Evolutionary conservation across 2,113 vertebrate genomes (phyloP), one percentile per base, ranked within the genome.

Genomic region (Toxotes chatareus): DNA sequence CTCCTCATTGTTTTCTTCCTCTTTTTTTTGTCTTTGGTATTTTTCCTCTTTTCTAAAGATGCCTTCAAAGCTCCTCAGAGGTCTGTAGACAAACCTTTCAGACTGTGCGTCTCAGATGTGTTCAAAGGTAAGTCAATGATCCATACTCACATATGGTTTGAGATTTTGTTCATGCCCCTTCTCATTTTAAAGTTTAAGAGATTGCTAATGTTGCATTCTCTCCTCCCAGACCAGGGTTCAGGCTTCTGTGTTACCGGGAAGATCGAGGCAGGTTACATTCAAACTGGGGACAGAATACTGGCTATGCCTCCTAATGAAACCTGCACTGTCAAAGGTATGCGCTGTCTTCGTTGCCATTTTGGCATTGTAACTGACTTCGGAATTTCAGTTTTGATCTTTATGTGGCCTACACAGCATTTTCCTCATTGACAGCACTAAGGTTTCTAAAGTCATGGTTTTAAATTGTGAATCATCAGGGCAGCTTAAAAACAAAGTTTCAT

Each of bases 201-300:
- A 16, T 74, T 1, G 64, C 40, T 69, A 40, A 73, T 11, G n/a
- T 66, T 69, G 51, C 27, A 13, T 73, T 77, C 63, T 87, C 56
- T 85, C 60, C 91, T 93, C 89, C 6, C 93, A 99, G 98, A 99
- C 91, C 98, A 98, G 94, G 98, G 98, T 53, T 98, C 98, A 73
- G 98, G 98, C 83, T 99, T 99, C 95, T 99, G 97, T 88, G 96
- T 99, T 56, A 98, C 97, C 61, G 98, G 98, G 73, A 99, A 99
- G 94, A 97, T 99, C 55, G 98, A 99, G 94, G 97, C 98, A 66
- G 98, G 98, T 61, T 99, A 96, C 68, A 92, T 99, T 88, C 98
- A 99, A 80, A 95, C 94, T 74, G 98, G 98, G 87, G 98, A 99
- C 17, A 94, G 96, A 86, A 93, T 97, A 51, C 91, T 98, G 81